These are phyloP conservation scores for Drosophila tani DNA, from an alignment of 1,140 invertebrate genomes.

Conservation along the genomic window DNA sequence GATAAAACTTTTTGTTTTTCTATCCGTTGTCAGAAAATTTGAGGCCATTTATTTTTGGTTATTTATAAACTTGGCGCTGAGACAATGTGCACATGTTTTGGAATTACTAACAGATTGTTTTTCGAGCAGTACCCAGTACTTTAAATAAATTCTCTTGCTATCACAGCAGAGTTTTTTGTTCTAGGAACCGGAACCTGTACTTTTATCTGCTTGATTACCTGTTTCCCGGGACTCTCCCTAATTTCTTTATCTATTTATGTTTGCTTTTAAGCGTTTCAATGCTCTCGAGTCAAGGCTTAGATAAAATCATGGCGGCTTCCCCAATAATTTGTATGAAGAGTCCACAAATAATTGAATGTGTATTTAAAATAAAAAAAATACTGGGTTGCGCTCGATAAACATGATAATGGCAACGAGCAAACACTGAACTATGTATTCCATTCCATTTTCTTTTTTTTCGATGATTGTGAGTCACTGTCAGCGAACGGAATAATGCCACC, in stretches of 20 bases:
- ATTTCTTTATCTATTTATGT: neutral
- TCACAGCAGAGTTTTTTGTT: too few relatives aligned
- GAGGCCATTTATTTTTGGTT: conserved; percentile 9
- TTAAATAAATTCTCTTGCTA: neutral
- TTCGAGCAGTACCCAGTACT: too few relatives aligned
- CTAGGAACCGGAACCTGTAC: neutral
- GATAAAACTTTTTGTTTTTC: neutral
- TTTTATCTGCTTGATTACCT: too few relatives aligned
- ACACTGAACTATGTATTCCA: conserved; percentile 9
- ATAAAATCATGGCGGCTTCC: conserved; percentile 4
- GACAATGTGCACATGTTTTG: conserved; percentile 8
- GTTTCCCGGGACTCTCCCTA: neutral
- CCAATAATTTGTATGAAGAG: conserved; percentile 11
- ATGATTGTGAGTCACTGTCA: conserved; percentile 26
- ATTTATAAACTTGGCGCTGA: neutral
- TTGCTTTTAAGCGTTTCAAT: neutral
- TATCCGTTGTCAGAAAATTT: neutral
- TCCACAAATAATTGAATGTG: conserved; percentile 8
- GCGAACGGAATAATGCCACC: conserved; percentile 23
- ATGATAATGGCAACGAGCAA: conserved; percentile 31
- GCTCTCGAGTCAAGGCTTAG: neutral
- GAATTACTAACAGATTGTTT: conserved; percentile 11
- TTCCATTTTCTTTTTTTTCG: too few relatives aligned
- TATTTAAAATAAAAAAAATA: conserved; percentile 20
- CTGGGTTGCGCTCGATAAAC: conserved; percentile 31